Evolutionary conservation across 2,113 vertebrate species (phyloP).

Genomic region (Chamaetylas fuelleborni): DNA sequence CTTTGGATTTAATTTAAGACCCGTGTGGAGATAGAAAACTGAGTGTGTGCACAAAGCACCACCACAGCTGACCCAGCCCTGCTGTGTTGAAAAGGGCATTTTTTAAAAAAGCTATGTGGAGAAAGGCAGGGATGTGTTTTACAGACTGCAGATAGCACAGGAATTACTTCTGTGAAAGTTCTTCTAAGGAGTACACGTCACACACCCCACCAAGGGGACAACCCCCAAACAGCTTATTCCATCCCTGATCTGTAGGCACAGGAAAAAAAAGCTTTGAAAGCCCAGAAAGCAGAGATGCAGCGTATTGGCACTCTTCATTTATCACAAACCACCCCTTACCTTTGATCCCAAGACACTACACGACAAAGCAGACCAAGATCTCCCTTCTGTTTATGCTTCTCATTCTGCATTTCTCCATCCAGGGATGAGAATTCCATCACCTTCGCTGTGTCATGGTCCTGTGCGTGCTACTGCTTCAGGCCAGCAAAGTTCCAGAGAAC

Average conservation of each 20-base stretch:
- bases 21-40: background rate
- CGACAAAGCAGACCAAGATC: background rate
- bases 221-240: background rate
- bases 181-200: background rate
- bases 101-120: rapidly evolving
- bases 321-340: background rate
- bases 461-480: background rate
- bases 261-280: background rate
- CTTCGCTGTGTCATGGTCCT: rapidly evolving
- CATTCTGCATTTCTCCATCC: background rate
- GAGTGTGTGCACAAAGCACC: rapidly evolving
- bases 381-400: background rate
- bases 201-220: background rate
- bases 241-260: background rate
- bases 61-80: background rate
- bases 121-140: background rate
- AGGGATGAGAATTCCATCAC: background rate
- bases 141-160: background rate
- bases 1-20: background rate
- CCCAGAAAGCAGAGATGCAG: background rate
- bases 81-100: background rate
- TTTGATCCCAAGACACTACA: background rate
- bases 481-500: background rate
- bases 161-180: background rate
- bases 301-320: background rate